Evolutionary conservation across 2,113 vertebrate species (phyloP), one percentile per base, ranked within the genome.

Genomic region (Syngnathus typhle): DNA sequence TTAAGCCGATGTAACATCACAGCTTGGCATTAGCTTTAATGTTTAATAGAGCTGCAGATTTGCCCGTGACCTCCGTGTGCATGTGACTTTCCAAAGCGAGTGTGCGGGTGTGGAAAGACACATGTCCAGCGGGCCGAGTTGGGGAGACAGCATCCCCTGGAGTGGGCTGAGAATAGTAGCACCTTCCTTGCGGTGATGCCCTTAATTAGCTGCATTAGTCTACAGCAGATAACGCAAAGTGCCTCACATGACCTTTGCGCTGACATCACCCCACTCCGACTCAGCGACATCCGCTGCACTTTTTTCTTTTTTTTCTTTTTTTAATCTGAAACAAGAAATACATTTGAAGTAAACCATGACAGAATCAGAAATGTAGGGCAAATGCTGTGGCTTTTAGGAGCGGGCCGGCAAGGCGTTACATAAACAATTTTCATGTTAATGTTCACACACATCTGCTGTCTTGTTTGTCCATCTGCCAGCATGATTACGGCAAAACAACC

Each of bases 201-300:
- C 87, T 85, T 85, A 89, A 89, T 89, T 89, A 87, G 82, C 76
- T 19, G 69, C 70, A 83, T 87, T 76, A 85, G 82, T 81, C 82
- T 59, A 70, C 72, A 66, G 68, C 70, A 87, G 80, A 84, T 85
- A 84, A 77, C 64, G 69, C 39, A 75, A 54, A 13, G 67, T 52
- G 78, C 75, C 69, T 81, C 71, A 79, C 72, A 73, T 70, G 76
- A 80, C 73, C 65, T 84, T 80, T 80, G 72, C 73, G 73, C 61
- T 73, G 69, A 71, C 76, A 78, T 81, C 68, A 63, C 69, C 68
- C 65, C 64, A 76, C 74, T 12, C 41, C 44, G 76, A 77, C 59
- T 21, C 41, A 77, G 67, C 62, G 73, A 72, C 70, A 18, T 36
- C 79, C 76, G 74, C 69, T 64, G 63, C 63, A 69, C 68, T 66